These are phyloP conservation scores for Busseola fusca DNA, from an alignment of 2,888 invertebrate genomes.

Conservation along the genomic window DNA sequence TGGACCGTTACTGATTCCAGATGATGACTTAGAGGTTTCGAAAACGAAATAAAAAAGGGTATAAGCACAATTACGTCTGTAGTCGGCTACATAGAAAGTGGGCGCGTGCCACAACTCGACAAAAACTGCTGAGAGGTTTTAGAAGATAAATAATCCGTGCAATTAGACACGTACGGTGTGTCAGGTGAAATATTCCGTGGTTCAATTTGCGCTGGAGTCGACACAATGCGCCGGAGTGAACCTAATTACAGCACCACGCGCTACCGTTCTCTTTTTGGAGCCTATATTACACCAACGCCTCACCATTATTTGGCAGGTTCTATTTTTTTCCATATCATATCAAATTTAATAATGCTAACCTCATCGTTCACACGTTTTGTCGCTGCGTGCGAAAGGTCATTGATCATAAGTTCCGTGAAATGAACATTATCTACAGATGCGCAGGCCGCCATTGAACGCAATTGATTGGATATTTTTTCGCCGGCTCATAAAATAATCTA, in stretches of 20 bases:
- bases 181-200: conserved; percentile 85
- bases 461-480: conserved; percentile 72
- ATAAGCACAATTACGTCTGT: conserved; percentile 83
- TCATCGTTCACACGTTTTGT: conserved; percentile 62
- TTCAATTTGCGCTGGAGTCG: conserved; percentile 79
- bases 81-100: conserved; percentile 83
- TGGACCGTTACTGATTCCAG: conserved; percentile 78
- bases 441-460: conserved; percentile 46
- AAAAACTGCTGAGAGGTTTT: conserved; percentile 81
- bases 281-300: conserved; percentile 63
- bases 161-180: conserved; percentile 85
- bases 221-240: conserved; percentile 79
- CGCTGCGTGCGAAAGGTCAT: conserved; percentile 57
- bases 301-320: conserved; percentile 49
- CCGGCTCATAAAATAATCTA: conserved; percentile 75
- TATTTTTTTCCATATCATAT: conserved; percentile 43
- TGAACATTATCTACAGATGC: conserved; percentile 53
- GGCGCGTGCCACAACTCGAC: conserved; percentile 82
- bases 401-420: conserved; percentile 58
- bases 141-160: conserved; percentile 85
- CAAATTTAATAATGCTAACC: conserved; percentile 49
- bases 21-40: conserved; percentile 81
- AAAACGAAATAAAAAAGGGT: conserved; percentile 80
- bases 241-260: conserved; percentile 79
- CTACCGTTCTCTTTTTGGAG: conserved; percentile 74